These are phyloP conservation scores for Eurystomus glaucurus DNA, from an alignment of 2,797 vertebrate species.

Conservation along the genomic window DNA sequence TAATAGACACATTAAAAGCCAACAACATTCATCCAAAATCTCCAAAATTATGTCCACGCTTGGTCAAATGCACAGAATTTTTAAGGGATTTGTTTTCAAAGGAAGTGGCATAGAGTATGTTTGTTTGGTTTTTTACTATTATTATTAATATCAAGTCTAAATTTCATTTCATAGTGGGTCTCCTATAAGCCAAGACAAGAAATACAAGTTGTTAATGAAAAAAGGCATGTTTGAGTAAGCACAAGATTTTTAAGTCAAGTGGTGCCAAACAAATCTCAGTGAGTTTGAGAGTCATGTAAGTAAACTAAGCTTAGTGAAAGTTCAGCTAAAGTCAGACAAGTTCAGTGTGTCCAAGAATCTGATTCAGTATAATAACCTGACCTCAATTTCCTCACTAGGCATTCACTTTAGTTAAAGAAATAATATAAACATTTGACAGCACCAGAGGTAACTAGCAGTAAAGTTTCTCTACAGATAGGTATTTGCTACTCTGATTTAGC, in stretches of 20 bases:
- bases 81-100: accelerated
- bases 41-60: not conserved
- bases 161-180: not conserved
- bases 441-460: not conserved
- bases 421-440: not conserved
- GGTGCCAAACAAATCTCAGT: not conserved
- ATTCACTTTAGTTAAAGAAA: not conserved
- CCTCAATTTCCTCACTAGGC: not conserved
- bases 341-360: not conserved
- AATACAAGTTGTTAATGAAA: not conserved
- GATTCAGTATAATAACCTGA: not conserved
- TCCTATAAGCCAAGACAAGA: not conserved
- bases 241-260: not conserved
- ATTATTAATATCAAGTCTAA: not conserved
- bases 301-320: not conserved
- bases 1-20: not conserved
- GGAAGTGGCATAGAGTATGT: not conserved
- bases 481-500: not conserved
- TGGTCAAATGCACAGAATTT: not conserved
- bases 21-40: not conserved
- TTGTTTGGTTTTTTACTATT: not conserved
- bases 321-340: not conserved
- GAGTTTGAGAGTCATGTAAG: not conserved
- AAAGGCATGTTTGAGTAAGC: not conserved
- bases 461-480: not conserved